Conservation (phyloP, 1,140 invertebrate genomes). For the Drosophila ogumai region DNA sequence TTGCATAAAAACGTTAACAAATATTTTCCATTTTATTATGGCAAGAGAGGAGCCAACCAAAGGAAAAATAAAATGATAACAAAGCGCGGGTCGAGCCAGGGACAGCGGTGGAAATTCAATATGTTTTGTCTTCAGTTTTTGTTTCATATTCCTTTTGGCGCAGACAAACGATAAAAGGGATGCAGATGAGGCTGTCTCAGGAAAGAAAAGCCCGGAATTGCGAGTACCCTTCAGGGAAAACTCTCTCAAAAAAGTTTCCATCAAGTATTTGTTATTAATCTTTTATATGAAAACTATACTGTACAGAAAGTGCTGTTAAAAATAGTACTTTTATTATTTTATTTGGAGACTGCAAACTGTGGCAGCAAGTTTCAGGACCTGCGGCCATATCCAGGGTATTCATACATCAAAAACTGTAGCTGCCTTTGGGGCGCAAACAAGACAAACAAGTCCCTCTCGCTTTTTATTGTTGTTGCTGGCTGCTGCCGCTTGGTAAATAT, state of each 20-base stretch:
- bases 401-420: conserved; percentile 56
- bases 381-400: conserved; percentile 33
- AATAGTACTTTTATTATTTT: neutral
- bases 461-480: conserved; percentile 48
- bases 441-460: conserved; percentile 49
- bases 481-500: conserved; percentile 65
- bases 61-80: conserved; percentile 33
- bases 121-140: conserved; percentile 55
- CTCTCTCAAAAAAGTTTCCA: neutral
- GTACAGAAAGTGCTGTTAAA: neutral
- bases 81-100: conserved; percentile 30
- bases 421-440: conserved; percentile 49
- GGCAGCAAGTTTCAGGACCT: conserved; percentile 16
- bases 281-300: neutral
- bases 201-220: neutral
- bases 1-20: conserved; percentile 80
- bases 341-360: conserved; percentile 1
- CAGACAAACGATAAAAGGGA: conserved; percentile 38
- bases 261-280: neutral
- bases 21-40: conserved; percentile 75
- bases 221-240: conserved; percentile 1
- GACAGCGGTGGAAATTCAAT: conserved; percentile 69
- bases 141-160: conserved; percentile 17
- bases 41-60: conserved; percentile 34
- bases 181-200: conserved; percentile 30